Conservation (phyloP, 2,888 invertebrate species). For the Meliscaeva auricollis region DNA sequence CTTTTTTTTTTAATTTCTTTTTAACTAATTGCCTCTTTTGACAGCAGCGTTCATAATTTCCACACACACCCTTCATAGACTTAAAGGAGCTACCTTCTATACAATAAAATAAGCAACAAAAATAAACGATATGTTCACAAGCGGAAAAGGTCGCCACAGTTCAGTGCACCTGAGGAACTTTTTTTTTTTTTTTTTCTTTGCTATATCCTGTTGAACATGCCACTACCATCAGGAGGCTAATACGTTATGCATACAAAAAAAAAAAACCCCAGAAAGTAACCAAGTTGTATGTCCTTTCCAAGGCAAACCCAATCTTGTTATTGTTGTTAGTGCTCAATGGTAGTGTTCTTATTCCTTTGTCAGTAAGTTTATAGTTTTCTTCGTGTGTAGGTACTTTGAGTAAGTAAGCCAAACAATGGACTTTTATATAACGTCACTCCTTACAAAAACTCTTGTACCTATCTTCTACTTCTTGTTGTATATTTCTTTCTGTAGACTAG, state of each 20-base stretch:
- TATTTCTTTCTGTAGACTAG: no score
- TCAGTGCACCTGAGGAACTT: constrained; percentile 56
- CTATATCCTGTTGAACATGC: constrained; percentile 71
- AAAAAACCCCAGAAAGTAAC: constrained; percentile 29
- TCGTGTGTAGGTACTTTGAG: constrained; percentile 1
- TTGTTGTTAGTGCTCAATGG: neutral
- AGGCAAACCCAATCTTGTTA: neutral
- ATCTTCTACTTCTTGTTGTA: neutral
- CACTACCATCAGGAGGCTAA: constrained; percentile 13
- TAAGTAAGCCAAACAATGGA: constrained; percentile 53
- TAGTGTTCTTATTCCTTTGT: neutral
- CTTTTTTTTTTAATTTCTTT: constrained; percentile 27
- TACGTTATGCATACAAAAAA: neutral
- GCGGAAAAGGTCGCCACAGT: constrained; percentile 70
- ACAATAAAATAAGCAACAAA: neutral
- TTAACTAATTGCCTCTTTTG: constrained; percentile 57
- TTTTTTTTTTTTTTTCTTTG: neutral
- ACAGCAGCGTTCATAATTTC: constrained; percentile 35
- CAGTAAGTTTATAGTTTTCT: constrained; percentile 19
- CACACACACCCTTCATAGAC: constrained; percentile 50
- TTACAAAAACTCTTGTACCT: constrained; percentile 16
- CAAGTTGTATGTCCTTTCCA: constrained; percentile 29
- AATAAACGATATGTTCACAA: constrained; percentile 15
- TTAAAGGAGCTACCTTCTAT: constrained; percentile 6
- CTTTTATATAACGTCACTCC: constrained; percentile 40